Evolutionary conservation across 2,888 invertebrate species (phyloP), one percentile per base, ranked within the genome.

Genomic region (Napeogenes sylphis): DNA sequence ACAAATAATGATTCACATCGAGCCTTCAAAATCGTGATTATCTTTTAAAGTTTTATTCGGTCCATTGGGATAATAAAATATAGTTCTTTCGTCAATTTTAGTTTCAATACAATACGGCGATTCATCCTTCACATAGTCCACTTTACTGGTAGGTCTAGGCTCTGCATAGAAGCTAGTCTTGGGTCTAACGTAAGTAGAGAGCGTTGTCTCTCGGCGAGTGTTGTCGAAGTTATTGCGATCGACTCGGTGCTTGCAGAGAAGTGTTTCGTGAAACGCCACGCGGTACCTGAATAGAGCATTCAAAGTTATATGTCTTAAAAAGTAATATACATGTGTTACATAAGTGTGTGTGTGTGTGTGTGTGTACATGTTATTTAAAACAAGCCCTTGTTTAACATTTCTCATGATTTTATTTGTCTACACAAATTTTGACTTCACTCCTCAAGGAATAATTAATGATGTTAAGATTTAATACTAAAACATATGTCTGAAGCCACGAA

Each of bases 191-290:
- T 55, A 65, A 4, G 68, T 77, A 0, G 76, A 79, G 30, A 83
- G 73, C 0, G 88, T 80, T 35, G 91, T 91, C 54, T 92, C 88
- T 42, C 93, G 90, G 46, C 92, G 86, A 5, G 92, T 90, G 72
- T 91, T 87, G 59, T 92, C 92, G 55, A 90, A 75, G 59, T 87
- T 87, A 69, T 90, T 87, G 59, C 89, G 90, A 10, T 82, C 68
- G 10, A 74, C 90, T 33, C 88, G 85, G 0, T 80, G 83, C 21
- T 87, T 84, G 68, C 94, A 93, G 64, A 94, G 93, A 66, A 96
- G 85, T 0, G 95, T 94, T 76, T 94, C 93, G 70, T 92, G 93
- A 75, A 96, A 96, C 0, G 96, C 96, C 56, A 92, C 89, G 13
- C 97, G 92, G 85, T 96, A 97, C 71, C 94, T 94, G 71, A 30